Evolutionary conservation across 2,888 invertebrate species (phyloP).

Genomic region (Yponomeuta sedellus): DNA sequence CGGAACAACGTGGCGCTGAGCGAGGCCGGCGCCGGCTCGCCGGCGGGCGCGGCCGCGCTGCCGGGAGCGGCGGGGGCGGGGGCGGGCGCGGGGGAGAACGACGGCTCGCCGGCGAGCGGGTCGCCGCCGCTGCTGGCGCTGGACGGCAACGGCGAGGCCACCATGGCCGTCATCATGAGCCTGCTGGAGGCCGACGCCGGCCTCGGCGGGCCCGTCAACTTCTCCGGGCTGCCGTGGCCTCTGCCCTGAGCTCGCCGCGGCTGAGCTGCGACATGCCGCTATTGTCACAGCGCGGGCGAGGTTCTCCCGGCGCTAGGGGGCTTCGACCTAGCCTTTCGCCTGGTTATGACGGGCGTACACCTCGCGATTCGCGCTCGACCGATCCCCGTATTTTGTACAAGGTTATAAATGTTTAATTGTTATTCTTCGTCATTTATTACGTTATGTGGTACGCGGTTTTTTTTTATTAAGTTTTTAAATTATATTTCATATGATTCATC

Average conservation of each 20-base stretch:
- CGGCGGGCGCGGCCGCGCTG: constrained; percentile 63
- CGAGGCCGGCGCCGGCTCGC: constrained; percentile 28
- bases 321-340: too few relatives aligned
- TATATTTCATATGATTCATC: too few relatives aligned
- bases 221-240: constrained; percentile 91
- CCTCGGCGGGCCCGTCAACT: constrained; percentile 90
- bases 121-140: constrained; percentile 50
- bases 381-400: too few relatives aligned
- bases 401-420: too few relatives aligned
- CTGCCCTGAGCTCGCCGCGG: constrained; percentile 69
- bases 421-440: too few relatives aligned
- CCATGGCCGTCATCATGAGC: constrained; percentile 95
- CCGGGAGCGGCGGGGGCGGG: background rate
- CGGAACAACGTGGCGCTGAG: constrained; percentile 56
- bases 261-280: too few relatives aligned
- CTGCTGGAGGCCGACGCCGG: constrained; percentile 92
- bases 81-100: constrained; percentile 23
- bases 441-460: too few relatives aligned
- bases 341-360: too few relatives aligned
- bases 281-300: too few relatives aligned
- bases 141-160: constrained; percentile 91
- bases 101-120: constrained; percentile 21
- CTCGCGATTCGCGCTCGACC: too few relatives aligned
- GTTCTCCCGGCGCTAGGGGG: too few relatives aligned
- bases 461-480: too few relatives aligned